Evolutionary conservation across 1,140 invertebrate species (phyloP).

Genomic region (Brachystomella parvula): DNA sequence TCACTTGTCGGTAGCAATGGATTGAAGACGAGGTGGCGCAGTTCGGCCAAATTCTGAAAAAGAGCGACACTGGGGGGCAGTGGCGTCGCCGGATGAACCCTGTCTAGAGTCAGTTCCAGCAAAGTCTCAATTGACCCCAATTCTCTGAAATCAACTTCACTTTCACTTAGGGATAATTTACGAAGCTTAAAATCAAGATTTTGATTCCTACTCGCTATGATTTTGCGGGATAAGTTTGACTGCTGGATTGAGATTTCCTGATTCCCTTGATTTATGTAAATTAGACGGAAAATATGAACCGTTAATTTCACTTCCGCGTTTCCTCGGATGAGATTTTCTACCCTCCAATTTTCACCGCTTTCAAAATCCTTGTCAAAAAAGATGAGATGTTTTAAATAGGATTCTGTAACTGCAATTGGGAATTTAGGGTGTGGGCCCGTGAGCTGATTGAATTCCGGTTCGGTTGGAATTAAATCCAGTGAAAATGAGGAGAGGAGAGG

Average conservation of each 20-base stretch:
- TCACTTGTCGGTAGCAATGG: too few species aligned
- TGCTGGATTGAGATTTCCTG: neutral
- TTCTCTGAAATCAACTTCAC: neutral
- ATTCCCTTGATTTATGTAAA: neutral
- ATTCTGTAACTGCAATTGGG: slow-evolving; percentile 2
- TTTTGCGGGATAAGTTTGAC: neutral
- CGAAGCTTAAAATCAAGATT: neutral
- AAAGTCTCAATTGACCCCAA: neutral
- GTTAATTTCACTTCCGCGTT: slow-evolving; percentile 1
- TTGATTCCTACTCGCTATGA: neutral
- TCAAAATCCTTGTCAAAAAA: slow-evolving; percentile 17
- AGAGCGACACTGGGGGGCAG: neutral
- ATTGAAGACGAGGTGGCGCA: neutral
- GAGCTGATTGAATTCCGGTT: neutral
- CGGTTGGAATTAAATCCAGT: neutral
- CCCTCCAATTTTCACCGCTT: neutral
- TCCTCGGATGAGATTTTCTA: neutral
- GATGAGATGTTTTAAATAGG: neutral
- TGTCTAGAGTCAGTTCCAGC: neutral
- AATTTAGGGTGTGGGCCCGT: neutral
- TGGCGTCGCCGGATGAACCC: neutral
- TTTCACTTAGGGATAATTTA: neutral
- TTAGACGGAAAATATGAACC: neutral
- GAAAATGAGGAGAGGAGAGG: neutral
- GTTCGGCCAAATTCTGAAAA: neutral